Evolutionary conservation across 2,797 vertebrate species (phyloP), one percentile per base, ranked within the genome.

Genomic region (Acanthurus lineatus): DNA sequence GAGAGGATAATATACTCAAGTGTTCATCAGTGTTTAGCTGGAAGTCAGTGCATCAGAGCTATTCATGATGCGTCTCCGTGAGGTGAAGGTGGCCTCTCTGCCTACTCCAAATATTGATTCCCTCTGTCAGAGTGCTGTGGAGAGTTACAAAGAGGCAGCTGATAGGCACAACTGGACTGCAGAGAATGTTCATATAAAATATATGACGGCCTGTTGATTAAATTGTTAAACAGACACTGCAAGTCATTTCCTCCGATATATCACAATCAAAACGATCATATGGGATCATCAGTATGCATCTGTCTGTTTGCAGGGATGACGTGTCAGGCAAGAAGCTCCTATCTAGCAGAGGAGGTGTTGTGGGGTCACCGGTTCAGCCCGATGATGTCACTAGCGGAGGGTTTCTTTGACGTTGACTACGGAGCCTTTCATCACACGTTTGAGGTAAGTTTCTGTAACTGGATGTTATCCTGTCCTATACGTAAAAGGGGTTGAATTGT

Each of bases 351-450:
- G 11, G 97, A 98, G 91, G 95, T 98, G 72, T 35, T 96, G 20
- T 99, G 97, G 98, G 98, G 97, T 17, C 97, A 98, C 93, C 95
- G 97, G 73, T 98, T 98, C 91, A 96, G 96, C 11, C 97, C 98
- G 0, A 97, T 99, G 93, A 96, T 99, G 84, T 96, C 86, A 5
- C 92, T 99, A 67, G 98, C 97, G 11, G 96, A 98, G 0, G 98
- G 98, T 0, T 98, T 97, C 94, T 99, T 98, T 8, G 97, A 98
- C 63, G 79, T 99, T 12, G 98, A 99, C 89, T 98, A 99, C 20
- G 96, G 97, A 51, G 96, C 96, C 74, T 99, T 99, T 91, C 98
- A 99, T 67, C 95, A 97, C 88, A 98, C 97, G 0, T 97, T 98
- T 61, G 97, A 98, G 92, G 95, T 96, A 83, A 77, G 48, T 72